These are phyloP conservation scores for Gasterosteus nipponicus DNA, from an alignment of 2,113 vertebrate genomes.

Conservation along the genomic window DNA sequence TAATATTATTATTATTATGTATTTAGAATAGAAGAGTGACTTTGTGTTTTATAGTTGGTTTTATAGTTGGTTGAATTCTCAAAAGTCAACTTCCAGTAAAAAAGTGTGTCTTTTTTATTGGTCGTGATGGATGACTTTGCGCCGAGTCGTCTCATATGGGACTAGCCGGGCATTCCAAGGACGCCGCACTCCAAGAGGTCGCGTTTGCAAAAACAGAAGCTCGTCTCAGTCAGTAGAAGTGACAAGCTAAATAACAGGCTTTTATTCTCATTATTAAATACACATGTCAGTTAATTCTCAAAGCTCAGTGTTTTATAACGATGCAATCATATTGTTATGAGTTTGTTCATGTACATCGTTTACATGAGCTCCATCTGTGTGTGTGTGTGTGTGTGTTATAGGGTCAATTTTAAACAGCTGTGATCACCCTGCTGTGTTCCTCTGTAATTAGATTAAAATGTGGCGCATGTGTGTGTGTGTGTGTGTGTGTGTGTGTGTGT, in stretches of 20 bases:
- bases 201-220: background rate
- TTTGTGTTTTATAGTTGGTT: too few species aligned
- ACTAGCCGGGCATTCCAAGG: too few species aligned
- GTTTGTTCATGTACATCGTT: background rate
- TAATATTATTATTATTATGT: background rate
- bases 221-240: background rate
- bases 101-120: too few species aligned
- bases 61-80: too few species aligned
- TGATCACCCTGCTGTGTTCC: slow-evolving; percentile 53
- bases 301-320: too few species aligned
- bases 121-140: background rate
- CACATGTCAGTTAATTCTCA: background rate
- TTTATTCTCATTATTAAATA: background rate
- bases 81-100: too few species aligned
- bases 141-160: background rate
- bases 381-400: slow-evolving; percentile 15
- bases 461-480: background rate
- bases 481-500: background rate
- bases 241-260: background rate
- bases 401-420: slow-evolving; percentile 62
- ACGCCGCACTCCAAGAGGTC: too few species aligned
- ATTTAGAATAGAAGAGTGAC: background rate
- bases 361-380: background rate
- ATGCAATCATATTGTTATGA: background rate
- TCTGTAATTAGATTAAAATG: slow-evolving; percentile 74